Conservation (phyloP, 2,888 invertebrate species). For the Leptopilina myrica region DNA sequence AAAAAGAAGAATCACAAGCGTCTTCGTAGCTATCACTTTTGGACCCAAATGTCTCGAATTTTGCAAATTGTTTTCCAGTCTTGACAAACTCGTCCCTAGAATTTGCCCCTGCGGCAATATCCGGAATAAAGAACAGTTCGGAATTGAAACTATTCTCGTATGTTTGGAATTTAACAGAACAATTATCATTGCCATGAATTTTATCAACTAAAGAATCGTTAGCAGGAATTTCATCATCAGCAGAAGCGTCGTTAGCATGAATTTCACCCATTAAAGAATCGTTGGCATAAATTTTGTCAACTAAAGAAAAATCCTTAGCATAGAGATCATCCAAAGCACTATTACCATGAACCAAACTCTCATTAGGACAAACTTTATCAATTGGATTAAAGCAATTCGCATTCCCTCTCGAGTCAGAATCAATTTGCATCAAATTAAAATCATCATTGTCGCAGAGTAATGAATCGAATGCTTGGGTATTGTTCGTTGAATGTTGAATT, state of each 20-base stretch:
- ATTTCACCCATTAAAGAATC: no score
- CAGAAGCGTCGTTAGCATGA: no score
- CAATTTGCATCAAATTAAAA: conserved; percentile 6
- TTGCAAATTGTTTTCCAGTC: neutral
- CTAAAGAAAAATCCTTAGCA: no score
- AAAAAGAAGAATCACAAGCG: conserved; percentile 50
- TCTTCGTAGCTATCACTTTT: conserved; percentile 13
- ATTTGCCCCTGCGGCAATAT: neutral
- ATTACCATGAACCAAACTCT: no score
- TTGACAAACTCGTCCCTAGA: neutral
- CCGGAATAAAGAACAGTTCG: neutral
- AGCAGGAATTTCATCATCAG: no score
- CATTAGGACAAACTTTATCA: no score
- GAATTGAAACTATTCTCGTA: neutral
- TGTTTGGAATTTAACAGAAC: neutral
- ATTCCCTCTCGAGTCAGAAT: neutral
- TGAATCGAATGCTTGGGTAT: neutral
- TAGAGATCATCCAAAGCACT: no score
- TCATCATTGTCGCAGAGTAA: neutral
- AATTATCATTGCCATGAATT: no score
- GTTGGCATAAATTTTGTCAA: no score
- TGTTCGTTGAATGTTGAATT: neutral
- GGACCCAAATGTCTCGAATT: neutral
- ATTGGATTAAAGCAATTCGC: no score
- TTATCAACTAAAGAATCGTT: no score